Base-by-base conservation (phyloP, 2,797 vertebrate genomes). In the Alectoris magna region DNA sequence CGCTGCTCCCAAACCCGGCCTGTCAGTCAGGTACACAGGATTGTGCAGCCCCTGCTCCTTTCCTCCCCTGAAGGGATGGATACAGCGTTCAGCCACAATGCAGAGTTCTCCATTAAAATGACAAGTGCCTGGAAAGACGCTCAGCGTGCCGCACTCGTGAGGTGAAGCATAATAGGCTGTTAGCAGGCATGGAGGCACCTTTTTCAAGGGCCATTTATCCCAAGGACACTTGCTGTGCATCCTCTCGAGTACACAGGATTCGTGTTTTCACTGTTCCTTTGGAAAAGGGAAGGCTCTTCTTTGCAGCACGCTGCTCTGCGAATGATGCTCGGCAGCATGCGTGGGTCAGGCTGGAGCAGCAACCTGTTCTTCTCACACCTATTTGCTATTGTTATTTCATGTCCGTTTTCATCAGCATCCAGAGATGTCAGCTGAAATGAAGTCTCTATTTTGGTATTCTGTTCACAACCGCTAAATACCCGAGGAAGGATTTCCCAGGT, bases 31-130 rank as follows among this genome's bases (percentile, higher is more conserved):
- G 88, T 83, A 22, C 1, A 51, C 12, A 1, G 1, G 1, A 43
- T 62, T 74, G 73, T 88, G 94, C 76, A 66, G 78, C 31, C 2
- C 13, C 60, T 82, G 77, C 76, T 92, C 66, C 69, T 49, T 64
- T 34, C 22, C 79, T 39, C 87, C 87, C 75, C 73, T 51, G 71
- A 19, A 89, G 88, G 78, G 68, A 46, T 73, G 6, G 63, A 29
- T n/a, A 0, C 3, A 10, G 73, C 16, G 22, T 59, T 66, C 44
- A 48, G 73, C 66, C 75, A 59, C 94, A 64, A 59, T 8, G 72
- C 69, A 87, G 81, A 75, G 69, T 10, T 95, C 79, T 73, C 96
- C 63, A 22, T 90, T 92, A 75, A 78, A 70, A 67, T 79, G 91
- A 58, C 93, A 87, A 67, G 27, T 58, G 62, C 44, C 56, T 75